Evolutionary conservation across 2,888 invertebrate genomes (phyloP).

Genomic region (Scotopteryx bipunctaria): DNA sequence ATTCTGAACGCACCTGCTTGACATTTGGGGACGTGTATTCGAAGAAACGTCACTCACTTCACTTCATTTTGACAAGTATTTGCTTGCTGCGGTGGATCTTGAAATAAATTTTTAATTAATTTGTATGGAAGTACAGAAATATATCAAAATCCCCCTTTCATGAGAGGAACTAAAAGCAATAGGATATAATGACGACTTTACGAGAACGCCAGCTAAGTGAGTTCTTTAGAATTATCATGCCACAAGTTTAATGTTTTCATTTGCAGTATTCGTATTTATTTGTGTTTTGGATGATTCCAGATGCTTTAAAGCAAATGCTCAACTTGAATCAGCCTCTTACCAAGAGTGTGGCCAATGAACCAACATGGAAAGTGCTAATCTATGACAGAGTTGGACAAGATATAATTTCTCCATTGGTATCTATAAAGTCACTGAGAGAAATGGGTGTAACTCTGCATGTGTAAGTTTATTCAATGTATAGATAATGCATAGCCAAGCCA

Average conservation of each 20-base stretch:
- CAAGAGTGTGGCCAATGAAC: conserved; percentile 91
- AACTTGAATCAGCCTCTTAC: conserved; percentile 93
- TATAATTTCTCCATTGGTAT: conserved; percentile 97
- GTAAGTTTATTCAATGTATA: conserved; percentile 81
- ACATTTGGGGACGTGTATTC: conserved; percentile 18
- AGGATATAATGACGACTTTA: conserved; percentile 84
- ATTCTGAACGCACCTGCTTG: conserved; percentile 27
- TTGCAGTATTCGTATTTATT: conserved; percentile 14
- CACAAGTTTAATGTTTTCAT: conserved; percentile 19
- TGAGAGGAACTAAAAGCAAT: conserved; percentile 37
- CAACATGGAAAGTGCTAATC: conserved; percentile 97
- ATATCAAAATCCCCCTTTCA: conserved; percentile 21
- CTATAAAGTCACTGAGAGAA: conserved; percentile 97
- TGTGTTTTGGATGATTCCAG: conserved; percentile 77
- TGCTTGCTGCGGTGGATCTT: conserved; percentile 1
- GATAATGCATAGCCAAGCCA: not conserved
- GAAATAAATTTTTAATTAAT: conserved; percentile 16
- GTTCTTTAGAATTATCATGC: conserved; percentile 37
- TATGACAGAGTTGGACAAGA: conserved; percentile 99
- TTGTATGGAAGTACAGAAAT: conserved; percentile 1
- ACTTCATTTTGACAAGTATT: conserved; percentile 14
- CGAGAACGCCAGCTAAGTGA: conserved; percentile 89
- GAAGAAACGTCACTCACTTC: conserved; percentile 7
- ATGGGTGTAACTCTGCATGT: conserved; percentile 98
- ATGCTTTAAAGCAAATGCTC: conserved; percentile 97